Evolutionary conservation across 2,113 vertebrate genomes (phyloP).

Genomic region (Halcyon senegalensis): DNA sequence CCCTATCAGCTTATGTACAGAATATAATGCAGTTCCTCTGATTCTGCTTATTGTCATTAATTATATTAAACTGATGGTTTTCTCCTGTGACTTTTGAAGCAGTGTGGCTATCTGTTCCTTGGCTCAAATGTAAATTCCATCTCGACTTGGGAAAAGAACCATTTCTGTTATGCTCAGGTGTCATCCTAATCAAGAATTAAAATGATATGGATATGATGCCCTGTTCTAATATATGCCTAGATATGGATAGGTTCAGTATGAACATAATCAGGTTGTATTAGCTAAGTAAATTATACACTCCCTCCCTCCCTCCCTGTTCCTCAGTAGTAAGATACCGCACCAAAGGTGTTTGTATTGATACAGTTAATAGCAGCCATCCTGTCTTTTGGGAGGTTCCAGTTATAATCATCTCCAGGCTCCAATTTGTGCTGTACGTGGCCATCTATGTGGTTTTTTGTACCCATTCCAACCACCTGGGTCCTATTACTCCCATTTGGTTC

Average conservation of each 20-base stretch:
- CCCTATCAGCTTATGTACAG: neutral
- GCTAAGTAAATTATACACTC: neutral
- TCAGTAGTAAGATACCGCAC: neutral
- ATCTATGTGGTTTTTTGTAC: constrained; percentile 34
- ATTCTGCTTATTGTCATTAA: neutral
- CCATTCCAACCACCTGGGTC: constrained; percentile 57
- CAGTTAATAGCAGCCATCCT: neutral
- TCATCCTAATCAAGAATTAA: neutral
- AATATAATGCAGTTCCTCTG: neutral
- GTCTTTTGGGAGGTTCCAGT: neutral
- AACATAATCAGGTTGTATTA: neutral
- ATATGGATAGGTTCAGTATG: neutral
- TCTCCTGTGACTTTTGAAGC: neutral
- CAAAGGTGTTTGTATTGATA: neutral
- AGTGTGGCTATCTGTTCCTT: neutral
- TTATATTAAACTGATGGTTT: neutral
- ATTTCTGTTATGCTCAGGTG: neutral
- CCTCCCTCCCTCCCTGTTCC: neutral
- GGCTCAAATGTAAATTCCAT: neutral
- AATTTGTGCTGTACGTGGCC: neutral
- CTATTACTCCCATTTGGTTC: constrained; percentile 65
- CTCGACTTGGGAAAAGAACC: neutral
- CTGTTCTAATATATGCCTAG: neutral
- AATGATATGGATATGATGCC: neutral
- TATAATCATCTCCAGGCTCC: constrained; percentile 34